Evolutionary conservation across 2,113 vertebrate genomes (phyloP).

Genomic region (Apodemus sylvaticus): DNA sequence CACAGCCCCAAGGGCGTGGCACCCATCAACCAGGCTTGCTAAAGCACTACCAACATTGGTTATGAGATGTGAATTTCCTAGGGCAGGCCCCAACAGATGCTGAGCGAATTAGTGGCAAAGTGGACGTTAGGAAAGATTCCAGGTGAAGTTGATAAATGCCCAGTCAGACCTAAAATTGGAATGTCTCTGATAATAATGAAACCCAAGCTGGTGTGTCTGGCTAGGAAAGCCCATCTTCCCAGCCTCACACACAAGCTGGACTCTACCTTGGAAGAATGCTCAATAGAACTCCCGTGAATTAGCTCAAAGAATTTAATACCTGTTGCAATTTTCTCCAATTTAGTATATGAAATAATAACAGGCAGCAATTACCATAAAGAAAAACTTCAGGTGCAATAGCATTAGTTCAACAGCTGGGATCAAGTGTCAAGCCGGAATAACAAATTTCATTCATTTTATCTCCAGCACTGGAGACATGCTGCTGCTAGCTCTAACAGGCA

Average conservation of each 20-base stretch:
- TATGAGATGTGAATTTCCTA: conserved; percentile 12
- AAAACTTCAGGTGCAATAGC: conserved; percentile 85
- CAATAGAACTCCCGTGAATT: conserved; percentile 84
- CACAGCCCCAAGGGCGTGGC: neutral
- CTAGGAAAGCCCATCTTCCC: conserved; percentile 49
- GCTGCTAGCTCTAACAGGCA: conserved; percentile 84
- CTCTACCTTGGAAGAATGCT: conserved; percentile 80
- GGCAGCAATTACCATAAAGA: conserved; percentile 86
- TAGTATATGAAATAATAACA: conserved; percentile 86
- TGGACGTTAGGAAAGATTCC: conserved; percentile 67
- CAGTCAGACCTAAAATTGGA: conserved; percentile 37
- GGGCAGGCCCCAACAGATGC: conserved; percentile 6
- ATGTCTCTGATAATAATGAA: conserved; percentile 76
- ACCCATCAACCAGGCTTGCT: neutral
- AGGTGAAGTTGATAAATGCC: conserved; percentile 67
- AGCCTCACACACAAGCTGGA: conserved; percentile 67
- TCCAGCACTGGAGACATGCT: conserved; percentile 82
- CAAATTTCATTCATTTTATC: conserved; percentile 87
- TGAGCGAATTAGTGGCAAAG: conserved; percentile 49
- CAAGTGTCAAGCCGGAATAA: conserved; percentile 84
- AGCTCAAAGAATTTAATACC: conserved; percentile 85
- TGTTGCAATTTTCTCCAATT: conserved; percentile 87
- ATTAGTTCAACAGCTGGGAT: conserved; percentile 84
- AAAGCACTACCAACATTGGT: neutral
- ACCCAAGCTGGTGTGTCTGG: conserved; percentile 56